Conservation (phyloP, 2,113 vertebrate genomes). For the Erythrolamprus reginae region DNA sequence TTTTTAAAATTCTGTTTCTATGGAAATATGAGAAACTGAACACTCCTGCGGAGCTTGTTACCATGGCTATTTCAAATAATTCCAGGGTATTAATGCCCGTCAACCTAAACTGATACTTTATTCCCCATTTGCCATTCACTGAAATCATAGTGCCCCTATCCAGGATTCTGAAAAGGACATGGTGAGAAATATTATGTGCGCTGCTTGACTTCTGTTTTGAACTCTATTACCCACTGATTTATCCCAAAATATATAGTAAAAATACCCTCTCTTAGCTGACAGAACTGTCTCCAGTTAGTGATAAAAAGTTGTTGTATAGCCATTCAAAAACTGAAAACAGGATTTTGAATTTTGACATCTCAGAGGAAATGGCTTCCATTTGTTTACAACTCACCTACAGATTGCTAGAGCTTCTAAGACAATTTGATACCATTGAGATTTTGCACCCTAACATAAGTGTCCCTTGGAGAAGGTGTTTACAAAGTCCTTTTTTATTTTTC, state of each 20-base stretch:
- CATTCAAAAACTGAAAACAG: neutral
- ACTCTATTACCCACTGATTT: rapidly evolving
- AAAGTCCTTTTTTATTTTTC: neutral
- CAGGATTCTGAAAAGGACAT: neutral
- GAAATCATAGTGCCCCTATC: constrained; percentile 14
- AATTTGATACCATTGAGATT: neutral
- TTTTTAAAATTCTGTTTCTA: constrained; percentile 59
- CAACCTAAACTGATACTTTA: constrained; percentile 53
- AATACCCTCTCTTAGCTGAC: neutral
- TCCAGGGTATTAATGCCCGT: constrained; percentile 54
- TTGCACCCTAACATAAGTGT: neutral
- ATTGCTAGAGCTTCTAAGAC: neutral
- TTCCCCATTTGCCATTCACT: constrained; percentile 24
- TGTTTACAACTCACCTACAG: neutral
- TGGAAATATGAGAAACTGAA: constrained; percentile 56
- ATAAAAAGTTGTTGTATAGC: neutral
- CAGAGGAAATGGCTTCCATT: neutral
- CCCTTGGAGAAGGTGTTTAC: neutral
- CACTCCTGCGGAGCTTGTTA: constrained; percentile 59
- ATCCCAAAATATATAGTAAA: rapidly evolving
- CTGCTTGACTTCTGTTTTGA: rapidly evolving
- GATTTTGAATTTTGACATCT: rapidly evolving
- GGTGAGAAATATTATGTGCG: neutral
- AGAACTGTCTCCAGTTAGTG: neutral
- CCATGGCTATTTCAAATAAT: constrained; percentile 67